Percentiles rank a stretch among this genome's conserved stretches.
These are phyloP conservation scores for Latrodectus geometricus DNA, from an alignment of 1,140 invertebrate species.

Conservation along the genomic window DNA sequence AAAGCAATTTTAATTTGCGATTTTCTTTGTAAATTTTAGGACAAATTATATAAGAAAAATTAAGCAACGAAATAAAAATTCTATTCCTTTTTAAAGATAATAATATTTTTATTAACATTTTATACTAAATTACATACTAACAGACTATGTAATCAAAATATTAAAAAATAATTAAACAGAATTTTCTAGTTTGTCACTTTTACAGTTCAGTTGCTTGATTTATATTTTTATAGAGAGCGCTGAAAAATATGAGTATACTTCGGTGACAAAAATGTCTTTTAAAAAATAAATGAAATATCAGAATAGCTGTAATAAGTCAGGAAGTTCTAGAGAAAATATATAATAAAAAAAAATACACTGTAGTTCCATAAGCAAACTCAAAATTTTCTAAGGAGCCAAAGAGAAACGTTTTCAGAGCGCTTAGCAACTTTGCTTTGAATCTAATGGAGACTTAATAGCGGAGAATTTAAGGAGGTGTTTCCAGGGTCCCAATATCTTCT, in stretches of 20 bases:
- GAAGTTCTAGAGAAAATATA: conserved; percentile 1
- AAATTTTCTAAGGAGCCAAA: conserved; percentile 20
- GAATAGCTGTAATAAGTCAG: conserved; percentile 16
- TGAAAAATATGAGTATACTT: background rate
- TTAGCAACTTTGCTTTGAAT: conserved; percentile 30
- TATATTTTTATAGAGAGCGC: background rate
- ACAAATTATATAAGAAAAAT: too few species aligned
- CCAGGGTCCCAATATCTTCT: conserved; percentile 50
- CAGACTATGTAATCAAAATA: too few species aligned
- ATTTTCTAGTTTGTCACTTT: too few species aligned
- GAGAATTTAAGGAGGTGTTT: conserved; percentile 52
- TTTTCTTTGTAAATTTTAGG: too few species aligned
- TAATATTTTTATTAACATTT: too few species aligned
- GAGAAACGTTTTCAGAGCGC: conserved; percentile 25
- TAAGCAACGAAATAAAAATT: too few species aligned
- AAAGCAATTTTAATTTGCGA: too few species aligned
- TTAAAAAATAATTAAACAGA: too few species aligned
- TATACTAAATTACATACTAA: too few species aligned
- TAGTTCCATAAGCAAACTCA: background rate
- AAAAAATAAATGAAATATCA: conserved; percentile 4
- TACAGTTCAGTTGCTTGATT: too few species aligned
- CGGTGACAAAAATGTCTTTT: background rate
- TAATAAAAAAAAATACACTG: background rate
- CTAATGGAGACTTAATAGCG: conserved; percentile 58
- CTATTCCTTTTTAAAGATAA: too few species aligned